Base-by-base conservation (phyloP, 2,888 invertebrate genomes). In the Philaethria dido region DNA sequence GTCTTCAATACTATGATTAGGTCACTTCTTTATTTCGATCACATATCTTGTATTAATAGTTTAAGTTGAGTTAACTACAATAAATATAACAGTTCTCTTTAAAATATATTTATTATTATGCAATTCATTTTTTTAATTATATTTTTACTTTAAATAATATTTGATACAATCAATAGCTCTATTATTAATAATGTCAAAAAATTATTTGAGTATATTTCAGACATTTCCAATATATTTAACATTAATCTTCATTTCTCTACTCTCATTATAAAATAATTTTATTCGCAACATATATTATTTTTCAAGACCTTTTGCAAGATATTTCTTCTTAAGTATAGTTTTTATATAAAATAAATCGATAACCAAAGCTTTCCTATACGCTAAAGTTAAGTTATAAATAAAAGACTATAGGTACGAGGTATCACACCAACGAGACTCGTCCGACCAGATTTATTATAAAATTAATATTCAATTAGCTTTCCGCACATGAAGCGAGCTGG, bases 381-480 rank as follows among this genome's bases (percentile, higher is more conserved):
- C 74, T 73, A 75, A 59, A 85, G 84, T 85, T 83, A 86, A 86
- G 85, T 85, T 87, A 89, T 86, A 89, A 87, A 87, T 88, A 86
- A 86, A 80, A 82, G 80, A 76, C 72, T 33, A 29, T 47, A 60
- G 78, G 78, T 80, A 55, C 48, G 44, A 47, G 42, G 44, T 47
- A 39, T 48, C 20, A 59, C 59, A 64, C 57, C 57, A 48, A 62
- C 77, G 73, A 84, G 82, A 89, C 85, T 88, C 76, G 90, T 86
- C 82, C 75, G 75, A 84, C 87, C 85, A 88, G 92, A 92, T 92
- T 92, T 90, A 88, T 88, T 85, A 84, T 87, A 81, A 91, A 90
- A 90, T 92, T 92, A 92, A 92, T 90, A 92, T 91, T 92, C 92
- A 92, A 92, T 92, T 92, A 92, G 90, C 91, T 91, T 89, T 92